Base-by-base conservation (phyloP, 2,797 vertebrate species). In the Nasua narica region DNA sequence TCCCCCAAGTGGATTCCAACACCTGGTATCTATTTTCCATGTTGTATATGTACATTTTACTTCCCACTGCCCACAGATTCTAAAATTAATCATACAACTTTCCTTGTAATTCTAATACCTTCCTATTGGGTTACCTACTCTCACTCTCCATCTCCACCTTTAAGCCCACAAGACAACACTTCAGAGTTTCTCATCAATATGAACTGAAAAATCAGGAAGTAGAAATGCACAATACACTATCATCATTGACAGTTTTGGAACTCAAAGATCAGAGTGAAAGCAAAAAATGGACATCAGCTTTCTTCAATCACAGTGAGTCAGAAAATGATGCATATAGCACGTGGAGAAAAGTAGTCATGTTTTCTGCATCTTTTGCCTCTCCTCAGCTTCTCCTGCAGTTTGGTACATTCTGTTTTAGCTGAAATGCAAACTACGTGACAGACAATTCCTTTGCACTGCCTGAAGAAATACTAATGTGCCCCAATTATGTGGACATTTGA, bases 251-350 rank as follows among this genome's bases (percentile, higher is more conserved):
- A 86, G 29, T 72, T n/a, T 95, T 19, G 76, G 87, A 86, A 72
- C 69, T 83, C 60, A 96, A 92, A 91, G 35, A 48, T 93, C 37
- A 82, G 15, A 58, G 3, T 82, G 46, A 96, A 79, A 72, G 74
- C 18, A 86, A 89, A 62, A 96, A 50, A 56, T 88, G 72, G 67
- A 86, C 67, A 54, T 86, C 72, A 78, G 14, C 65, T 50, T 88
- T 77, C 81, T 91, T 91, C 67, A 77, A 9, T 86, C 74, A 87
- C 29, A 78, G 50, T 16, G 37, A 93, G 78, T 81, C 77, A 83
- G 52, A 86, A 67, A 52, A 84, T 85, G 86, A 85, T 86, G 48
- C 46, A 79, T 82, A 4, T 16, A 86, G 78, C 35, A 81, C 4
- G 60, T 83, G 48, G 79, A 70, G 74, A 78, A 79, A 74, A 74